Base-by-base conservation (phyloP, 2,113 vertebrate genomes). In the Paradisaea rubra region DNA sequence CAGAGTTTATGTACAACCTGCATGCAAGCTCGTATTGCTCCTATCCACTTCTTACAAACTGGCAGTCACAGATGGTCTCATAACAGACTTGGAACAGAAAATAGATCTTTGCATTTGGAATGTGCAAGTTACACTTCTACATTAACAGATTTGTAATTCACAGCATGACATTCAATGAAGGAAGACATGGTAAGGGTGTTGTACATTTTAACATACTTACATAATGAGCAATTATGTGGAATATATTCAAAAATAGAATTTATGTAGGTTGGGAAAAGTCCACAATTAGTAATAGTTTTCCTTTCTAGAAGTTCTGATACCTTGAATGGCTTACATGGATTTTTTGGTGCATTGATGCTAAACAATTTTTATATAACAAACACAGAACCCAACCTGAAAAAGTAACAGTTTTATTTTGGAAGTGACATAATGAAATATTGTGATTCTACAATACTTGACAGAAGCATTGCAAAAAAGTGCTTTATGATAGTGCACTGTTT, bases 61-160 rank as follows among this genome's bases (percentile, higher is more conserved):
- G n/a, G 69, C 73, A 88, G 92, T 76, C 81, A 92, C 96, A 97
- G 94, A 94, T 94, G 86, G 94, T 45, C 71, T 72, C 45, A 90
- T 89, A 88, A 94, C 96, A 94, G 92, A 56, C 35, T 65, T 77
- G 76, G 94, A 95, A 94, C 33, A 97, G 89, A 97, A 97, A 95
- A 92, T 76, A 96, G 76, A 94, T 91, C 80, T 86, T 90, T 95
- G 88, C 84, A 52, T 93, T 91, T 81, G 91, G 77, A 94, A 96
- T 87, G 81, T 96, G 73, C 92, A 94, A 94, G 44, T 77, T 95
- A 73, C 74, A 88, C 64, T 80, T 85, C 86, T 89, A 95, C 96
- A 92, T 93, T 82, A 94, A 81, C 93, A 95, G 79, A 86, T 95
- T 95, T 88, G 69, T 93, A 95, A 93, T 90, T 96, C 94, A 82